Percentiles rank a stretch among this genome's conserved stretches.
Conservation (phyloP, 2,113 vertebrate species). For the Sinosuthora webbiana region DNA sequence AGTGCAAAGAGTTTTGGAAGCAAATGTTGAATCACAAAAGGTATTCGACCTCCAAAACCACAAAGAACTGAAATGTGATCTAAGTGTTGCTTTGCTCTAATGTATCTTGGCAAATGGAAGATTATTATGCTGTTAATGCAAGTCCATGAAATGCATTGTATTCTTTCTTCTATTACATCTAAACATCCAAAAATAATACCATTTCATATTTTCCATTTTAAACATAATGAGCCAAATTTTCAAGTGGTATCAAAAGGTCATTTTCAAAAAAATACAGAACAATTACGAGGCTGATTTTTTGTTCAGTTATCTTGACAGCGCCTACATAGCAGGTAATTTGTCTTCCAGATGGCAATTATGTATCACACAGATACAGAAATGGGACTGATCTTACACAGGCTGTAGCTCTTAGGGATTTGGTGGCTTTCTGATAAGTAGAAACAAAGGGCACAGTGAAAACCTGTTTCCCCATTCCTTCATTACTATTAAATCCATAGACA, state of each 20-base stretch:
- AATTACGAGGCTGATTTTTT: neutral
- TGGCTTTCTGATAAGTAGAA: neutral
- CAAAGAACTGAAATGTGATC: neutral
- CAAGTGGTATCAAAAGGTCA: neutral
- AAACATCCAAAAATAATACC: neutral
- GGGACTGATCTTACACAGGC: neutral
- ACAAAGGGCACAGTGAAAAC: neutral
- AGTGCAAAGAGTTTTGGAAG: neutral
- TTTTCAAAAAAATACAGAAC: neutral
- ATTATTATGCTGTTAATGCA: neutral
- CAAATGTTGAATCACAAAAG: slow-evolving; percentile 2
- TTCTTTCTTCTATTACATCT: neutral
- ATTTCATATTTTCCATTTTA: neutral
- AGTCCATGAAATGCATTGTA: neutral
- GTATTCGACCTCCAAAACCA: neutral
- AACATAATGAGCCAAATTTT: neutral
- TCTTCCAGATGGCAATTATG: neutral
- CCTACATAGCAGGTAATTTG: neutral
- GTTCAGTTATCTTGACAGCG: neutral
- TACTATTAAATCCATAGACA: neutral
- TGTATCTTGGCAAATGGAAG: neutral
- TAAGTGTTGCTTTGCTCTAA: neutral
- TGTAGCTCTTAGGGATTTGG: neutral
- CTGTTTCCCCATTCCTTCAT: neutral
- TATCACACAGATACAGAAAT: neutral